phyloP scores from a whole-genome alignment of 92 coral and sea anemone genomes.

The Isaurus tuberculatus region DNA sequence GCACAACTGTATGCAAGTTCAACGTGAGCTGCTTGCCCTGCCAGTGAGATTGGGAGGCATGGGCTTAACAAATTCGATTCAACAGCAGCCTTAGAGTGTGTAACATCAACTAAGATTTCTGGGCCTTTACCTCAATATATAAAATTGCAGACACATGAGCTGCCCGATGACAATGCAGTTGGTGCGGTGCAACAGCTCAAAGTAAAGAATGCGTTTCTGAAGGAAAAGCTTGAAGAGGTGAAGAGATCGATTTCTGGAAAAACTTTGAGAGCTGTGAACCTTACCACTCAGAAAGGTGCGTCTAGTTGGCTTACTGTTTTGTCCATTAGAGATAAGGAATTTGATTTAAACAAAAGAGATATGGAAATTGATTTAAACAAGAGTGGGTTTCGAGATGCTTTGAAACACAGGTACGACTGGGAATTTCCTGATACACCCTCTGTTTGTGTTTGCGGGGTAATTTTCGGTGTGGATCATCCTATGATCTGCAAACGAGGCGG shows the following conservation, averaged over 20 bases:
- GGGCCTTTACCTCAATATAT: not conserved
- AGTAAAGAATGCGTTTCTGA: not conserved
- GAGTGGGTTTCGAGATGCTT: not conserved
- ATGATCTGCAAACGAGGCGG: no score
- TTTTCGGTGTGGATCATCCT: not conserved
- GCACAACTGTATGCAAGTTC: no score
- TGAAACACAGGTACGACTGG: not conserved
- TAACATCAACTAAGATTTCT: not conserved
- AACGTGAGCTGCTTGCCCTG: no score
- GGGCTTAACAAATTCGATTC: no score
- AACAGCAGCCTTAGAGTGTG: no score
- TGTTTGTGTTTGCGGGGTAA: not conserved
- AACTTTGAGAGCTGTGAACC: constrained; percentile 46
- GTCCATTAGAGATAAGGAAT: constrained; percentile 52
- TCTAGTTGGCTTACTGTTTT: constrained; percentile 50
- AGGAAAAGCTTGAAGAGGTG: not conserved
- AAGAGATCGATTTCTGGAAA: not conserved
- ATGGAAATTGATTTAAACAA: not conserved
- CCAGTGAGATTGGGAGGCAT: no score
- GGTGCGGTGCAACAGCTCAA: not conserved
- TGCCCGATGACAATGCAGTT: not conserved
- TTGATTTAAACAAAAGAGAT: no score
- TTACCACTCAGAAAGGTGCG: constrained; percentile 53
- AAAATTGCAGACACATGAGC: not conserved
- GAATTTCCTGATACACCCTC: not conserved